phyloP scores from a whole-genome alignment of 2,888 invertebrate genomes.

The Ectemnius lituratus region DNA sequence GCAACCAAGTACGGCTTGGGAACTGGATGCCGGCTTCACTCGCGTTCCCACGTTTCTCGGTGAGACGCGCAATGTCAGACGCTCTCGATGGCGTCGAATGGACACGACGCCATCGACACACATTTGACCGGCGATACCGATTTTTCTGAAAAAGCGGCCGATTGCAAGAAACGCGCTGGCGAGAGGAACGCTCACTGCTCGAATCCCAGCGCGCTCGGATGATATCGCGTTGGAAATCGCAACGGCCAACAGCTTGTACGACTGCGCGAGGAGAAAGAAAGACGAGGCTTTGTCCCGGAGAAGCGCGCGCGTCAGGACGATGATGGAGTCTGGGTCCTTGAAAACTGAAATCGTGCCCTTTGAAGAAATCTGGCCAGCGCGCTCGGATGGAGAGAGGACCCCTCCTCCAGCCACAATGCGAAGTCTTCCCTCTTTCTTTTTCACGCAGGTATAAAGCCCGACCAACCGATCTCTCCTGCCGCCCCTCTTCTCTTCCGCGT shows the following conservation, averaged over 20 bases:
- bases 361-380: slow-evolving; percentile 75
- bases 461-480: background rate
- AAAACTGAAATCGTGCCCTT: slow-evolving; percentile 78
- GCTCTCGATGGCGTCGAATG: slow-evolving; percentile 48
- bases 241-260: background rate
- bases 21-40: no score
- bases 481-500: slow-evolving; percentile 37
- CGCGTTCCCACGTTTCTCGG: no score
- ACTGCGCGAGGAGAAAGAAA: slow-evolving; percentile 5
- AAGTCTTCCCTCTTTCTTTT: slow-evolving; percentile 43
- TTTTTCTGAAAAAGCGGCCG: slow-evolving; percentile 22
- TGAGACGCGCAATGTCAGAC: slow-evolving; percentile 38
- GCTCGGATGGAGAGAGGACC: slow-evolving; percentile 53
- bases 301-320: slow-evolving; percentile 55
- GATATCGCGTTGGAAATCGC: slow-evolving; percentile 22
- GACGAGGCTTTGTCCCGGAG: slow-evolving; percentile 44
- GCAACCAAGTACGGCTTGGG: no score
- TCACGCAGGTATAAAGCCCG: slow-evolving; percentile 47
- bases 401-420: slow-evolving; percentile 43
- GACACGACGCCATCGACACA: slow-evolving; percentile 49
- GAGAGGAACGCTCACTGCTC: no score
- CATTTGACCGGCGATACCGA: slow-evolving; percentile 24
- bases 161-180: background rate
- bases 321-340: slow-evolving; percentile 74
- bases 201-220: background rate